Evolutionary conservation across 2,888 invertebrate genomes (phyloP), one percentile per base, ranked within the genome.

Genomic region (Napeogenes sylphis): DNA sequence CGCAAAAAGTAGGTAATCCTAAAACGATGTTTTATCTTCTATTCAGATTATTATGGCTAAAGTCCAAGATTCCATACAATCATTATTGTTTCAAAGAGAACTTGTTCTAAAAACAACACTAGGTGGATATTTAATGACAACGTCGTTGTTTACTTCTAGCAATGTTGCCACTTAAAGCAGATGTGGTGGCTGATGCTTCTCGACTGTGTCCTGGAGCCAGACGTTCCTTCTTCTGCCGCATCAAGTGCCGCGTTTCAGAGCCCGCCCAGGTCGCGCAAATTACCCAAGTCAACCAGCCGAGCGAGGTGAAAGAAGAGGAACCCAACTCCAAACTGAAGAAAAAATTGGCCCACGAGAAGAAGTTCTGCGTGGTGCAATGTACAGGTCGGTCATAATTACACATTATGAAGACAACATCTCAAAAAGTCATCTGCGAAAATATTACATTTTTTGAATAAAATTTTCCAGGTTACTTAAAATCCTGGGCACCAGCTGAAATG

Each of bases 201-300:
- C 92, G 95, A 35, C 88, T 98, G 10, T 95, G 97, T 80, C 95
- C 97, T 0, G 98, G 98, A 4, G 96, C 97, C 0, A 91, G 98
- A 3, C 92, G 98, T 46, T 97, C 97, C 0, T 98, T 98, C 84
- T 97, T 97, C 84, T 98, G 98, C 80, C 94, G 98, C 66, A 98
- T 98, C 95, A 98, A 97, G 83, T 94, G 94, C 74, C 95, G 95
- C 81, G 59, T 56, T 32, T 3, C 81, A 60, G 55, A 63, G 85
- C 21, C 63, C 6, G n/a, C 30, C 51, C 51, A 51, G 51, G 30
- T 30, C 51, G 12, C 30, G 6, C 51, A 51, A 8, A 4, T 12
- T 30, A 51, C 30, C 51, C 51, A 47, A n/a, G 8, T 45, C 46
- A 4, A 42, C 13, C 21, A 45, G 10, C 1, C 68, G 21, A 33